Conservation (phyloP, 2,113 vertebrate genomes). For the Ardeotis arabs region DNA sequence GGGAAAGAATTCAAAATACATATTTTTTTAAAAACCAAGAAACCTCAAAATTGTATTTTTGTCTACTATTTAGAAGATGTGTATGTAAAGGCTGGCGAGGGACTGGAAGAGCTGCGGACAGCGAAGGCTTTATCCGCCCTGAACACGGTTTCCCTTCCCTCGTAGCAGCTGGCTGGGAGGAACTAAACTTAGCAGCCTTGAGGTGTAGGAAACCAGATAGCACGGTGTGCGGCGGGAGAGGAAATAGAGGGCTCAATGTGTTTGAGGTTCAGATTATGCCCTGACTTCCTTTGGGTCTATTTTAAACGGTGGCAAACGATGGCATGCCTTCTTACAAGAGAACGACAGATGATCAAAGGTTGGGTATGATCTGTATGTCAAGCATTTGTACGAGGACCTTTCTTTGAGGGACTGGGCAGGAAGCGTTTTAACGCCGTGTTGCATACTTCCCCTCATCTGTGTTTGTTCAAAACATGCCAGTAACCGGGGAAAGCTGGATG, state of each 20-base stretch:
- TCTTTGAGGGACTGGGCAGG: constrained; percentile 48
- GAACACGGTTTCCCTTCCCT: constrained; percentile 57
- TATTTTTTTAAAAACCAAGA: neutral
- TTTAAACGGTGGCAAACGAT: constrained; percentile 78
- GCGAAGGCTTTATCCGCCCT: constrained; percentile 2
- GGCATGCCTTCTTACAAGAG: constrained; percentile 74
- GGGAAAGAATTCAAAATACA: neutral
- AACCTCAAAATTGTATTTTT: neutral
- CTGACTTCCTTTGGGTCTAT: constrained; percentile 81
- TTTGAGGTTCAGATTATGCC: constrained; percentile 81
- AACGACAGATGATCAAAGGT: constrained; percentile 80
- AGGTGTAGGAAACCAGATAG: constrained; percentile 84
- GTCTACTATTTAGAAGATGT: neutral
- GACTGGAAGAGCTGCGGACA: neutral
- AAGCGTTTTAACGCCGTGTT: constrained; percentile 50
- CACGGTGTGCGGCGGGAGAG: constrained; percentile 71
- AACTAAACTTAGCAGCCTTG: constrained; percentile 80
- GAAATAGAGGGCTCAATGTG: constrained; percentile 82
- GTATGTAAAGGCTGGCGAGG: neutral
- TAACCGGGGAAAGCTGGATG: constrained; percentile 26
- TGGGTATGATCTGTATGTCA: constrained; percentile 67
- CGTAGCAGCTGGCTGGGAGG: constrained; percentile 75
- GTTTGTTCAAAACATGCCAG: constrained; percentile 64
- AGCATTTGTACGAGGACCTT: constrained; percentile 61
- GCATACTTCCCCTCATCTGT: constrained; percentile 56